Evolutionary conservation across 1,140 invertebrate genomes (phyloP), one percentile per base, ranked within the genome.

Genomic region (Drosophila melanica): DNA sequence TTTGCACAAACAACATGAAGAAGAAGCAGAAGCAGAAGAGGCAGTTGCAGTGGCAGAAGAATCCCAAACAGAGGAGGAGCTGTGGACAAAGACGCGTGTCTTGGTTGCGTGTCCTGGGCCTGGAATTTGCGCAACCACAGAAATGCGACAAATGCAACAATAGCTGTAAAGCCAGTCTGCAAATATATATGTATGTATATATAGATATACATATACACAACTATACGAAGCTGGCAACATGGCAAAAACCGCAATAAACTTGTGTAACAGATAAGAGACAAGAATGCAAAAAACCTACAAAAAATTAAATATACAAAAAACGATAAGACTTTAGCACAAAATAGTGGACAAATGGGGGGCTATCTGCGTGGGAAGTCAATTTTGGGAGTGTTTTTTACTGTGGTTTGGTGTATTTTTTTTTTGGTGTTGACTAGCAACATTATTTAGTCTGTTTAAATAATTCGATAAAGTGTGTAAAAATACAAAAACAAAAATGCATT

Each of bases 91-190:
- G 63, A 76, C 67, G 69, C 64, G 66, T 69, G 75, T 53, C 77
- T 62, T 53, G 74, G 64, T 66, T 58, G 81, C 70, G 72, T 86
- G 76, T 87, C 79, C 75, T 39, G 18, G 10, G 47, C 18, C 33
- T 51, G 53, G 77, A 86, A 86, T 86, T 86, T 63, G 58, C 37
- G 37, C 59, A 79, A 82, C 76, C 79, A 68, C 84, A 87, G 23
- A 77, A 73, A 87, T 87, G 82, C 76, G 75, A 82, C 84, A 89
- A 89, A 87, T 79, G 79, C 79, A 89, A 89, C 84, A 82, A 87
- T 87, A 87, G 82, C 72, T 86, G 79, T 79, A 82, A 82, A 81
- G 62, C 60, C 44, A 66, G 51, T 58, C 64, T 42, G 64, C 64
- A 14, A 64, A 53, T 33, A 45, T 45, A 35, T 33, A 50, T n/a